phyloP scores from a whole-genome alignment of 2,113 vertebrate genomes.

The Rhegmatorhina hoffmannsi region DNA sequence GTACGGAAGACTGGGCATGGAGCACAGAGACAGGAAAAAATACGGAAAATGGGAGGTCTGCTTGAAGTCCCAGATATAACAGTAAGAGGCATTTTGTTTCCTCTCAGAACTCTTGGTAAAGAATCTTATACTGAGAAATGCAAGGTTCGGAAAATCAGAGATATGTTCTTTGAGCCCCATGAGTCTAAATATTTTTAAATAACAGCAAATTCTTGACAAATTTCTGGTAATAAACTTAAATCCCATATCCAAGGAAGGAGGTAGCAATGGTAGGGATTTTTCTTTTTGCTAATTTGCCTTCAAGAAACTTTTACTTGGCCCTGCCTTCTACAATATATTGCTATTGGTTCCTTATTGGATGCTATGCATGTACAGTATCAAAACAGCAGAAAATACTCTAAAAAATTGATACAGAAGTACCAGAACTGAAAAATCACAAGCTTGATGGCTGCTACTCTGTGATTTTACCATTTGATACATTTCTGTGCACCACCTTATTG shows the following conservation, averaged over 20 bases:
- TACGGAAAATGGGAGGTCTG: not conserved
- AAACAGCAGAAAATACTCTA: not conserved
- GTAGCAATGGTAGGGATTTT: accelerated
- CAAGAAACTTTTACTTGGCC: not conserved
- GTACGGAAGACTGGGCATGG: not conserved
- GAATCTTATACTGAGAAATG: not conserved
- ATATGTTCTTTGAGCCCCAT: not conserved
- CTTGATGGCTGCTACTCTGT: not conserved
- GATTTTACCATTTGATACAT: not conserved
- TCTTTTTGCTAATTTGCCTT: not conserved
- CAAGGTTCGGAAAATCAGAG: not conserved
- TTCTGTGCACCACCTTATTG: not conserved
- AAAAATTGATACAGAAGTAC: not conserved
- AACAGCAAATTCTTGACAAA: not conserved
- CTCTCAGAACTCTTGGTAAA: not conserved
- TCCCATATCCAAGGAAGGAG: not conserved
- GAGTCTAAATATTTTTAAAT: not conserved
- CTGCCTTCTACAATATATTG: not conserved
- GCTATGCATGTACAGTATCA: not conserved
- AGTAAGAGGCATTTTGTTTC: not conserved
- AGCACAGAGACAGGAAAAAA: not conserved
- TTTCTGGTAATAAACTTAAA: not conserved
- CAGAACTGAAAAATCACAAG: not conserved
- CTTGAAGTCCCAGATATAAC: not conserved
- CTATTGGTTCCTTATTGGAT: not conserved